Conservation (phyloP, 2,113 vertebrate genomes). For the Scomber scombrus region DNA sequence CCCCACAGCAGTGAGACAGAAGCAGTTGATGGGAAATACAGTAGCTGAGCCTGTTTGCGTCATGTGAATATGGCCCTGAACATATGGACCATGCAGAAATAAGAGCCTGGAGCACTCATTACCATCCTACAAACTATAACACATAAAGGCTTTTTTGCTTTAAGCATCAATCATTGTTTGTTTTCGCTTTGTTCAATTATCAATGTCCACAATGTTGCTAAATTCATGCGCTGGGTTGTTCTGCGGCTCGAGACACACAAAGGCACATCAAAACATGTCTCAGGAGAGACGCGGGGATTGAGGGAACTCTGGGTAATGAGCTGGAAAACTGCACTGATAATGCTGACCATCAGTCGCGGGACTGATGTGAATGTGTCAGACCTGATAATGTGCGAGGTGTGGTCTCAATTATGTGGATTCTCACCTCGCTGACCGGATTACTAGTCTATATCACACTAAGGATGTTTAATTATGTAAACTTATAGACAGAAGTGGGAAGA, state of each 20-base stretch:
- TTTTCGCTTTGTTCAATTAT: slow-evolving; percentile 57
- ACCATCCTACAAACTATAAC: slow-evolving; percentile 42
- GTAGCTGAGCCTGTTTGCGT: slow-evolving; percentile 27
- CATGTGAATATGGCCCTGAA: slow-evolving; percentile 45
- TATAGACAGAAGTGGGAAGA: not conserved
- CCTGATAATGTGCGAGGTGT: slow-evolving; percentile 29
- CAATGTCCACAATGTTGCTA: slow-evolving; percentile 52
- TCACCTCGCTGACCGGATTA: slow-evolving; percentile 32
- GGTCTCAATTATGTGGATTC: slow-evolving; percentile 36
- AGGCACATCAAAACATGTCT: slow-evolving; percentile 36
- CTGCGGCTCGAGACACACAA: not conserved
- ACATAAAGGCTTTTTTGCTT: slow-evolving; percentile 35
- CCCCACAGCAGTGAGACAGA: slow-evolving; percentile 30
- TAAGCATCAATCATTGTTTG: slow-evolving; percentile 42
- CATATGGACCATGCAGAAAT: slow-evolving; percentile 54
- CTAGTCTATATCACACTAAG: slow-evolving; percentile 8
- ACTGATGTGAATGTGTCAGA: slow-evolving; percentile 42
- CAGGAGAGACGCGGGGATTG: slow-evolving; percentile 10
- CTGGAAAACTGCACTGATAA: slow-evolving; percentile 65
- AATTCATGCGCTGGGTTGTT: slow-evolving; percentile 46
- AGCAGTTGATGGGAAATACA: slow-evolving; percentile 37
- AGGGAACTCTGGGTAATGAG: slow-evolving; percentile 60
- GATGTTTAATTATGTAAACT: slow-evolving; percentile 56
- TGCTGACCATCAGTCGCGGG: slow-evolving; percentile 26
- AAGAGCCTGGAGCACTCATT: slow-evolving; percentile 55